These are phyloP conservation scores for Scylla paramamosain DNA, from an alignment of 1,140 invertebrate genomes.

Conservation along the genomic window DNA sequence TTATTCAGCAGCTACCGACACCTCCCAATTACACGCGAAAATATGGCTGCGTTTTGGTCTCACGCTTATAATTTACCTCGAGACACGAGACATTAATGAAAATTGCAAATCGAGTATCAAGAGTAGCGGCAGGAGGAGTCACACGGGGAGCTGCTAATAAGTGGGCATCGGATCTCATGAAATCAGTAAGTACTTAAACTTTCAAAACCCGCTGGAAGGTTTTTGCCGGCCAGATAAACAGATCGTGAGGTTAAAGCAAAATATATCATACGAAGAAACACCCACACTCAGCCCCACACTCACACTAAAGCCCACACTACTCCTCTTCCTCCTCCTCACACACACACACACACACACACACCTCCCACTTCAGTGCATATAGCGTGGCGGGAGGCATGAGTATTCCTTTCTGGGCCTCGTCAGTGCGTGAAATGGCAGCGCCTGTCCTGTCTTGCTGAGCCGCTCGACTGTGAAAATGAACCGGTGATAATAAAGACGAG, in stretches of 20 bases:
- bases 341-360: neutral
- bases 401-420: too few species aligned
- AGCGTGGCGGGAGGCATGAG: too few species aligned
- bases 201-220: neutral
- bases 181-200: neutral
- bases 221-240: neutral
- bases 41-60: neutral
- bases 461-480: too few species aligned
- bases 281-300: neutral
- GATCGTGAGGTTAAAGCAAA: neutral
- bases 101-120: neutral
- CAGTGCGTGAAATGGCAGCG: too few species aligned
- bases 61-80: neutral
- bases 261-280: neutral
- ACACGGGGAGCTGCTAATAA: too few species aligned
- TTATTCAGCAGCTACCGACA: neutral
- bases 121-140: neutral
- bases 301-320: neutral
- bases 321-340: neutral
- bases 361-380: too few species aligned
- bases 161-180: neutral
- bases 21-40: neutral
- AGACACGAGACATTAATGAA: conserved; percentile 1
- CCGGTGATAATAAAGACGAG: too few species aligned
- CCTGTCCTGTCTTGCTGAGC: too few species aligned